Evolutionary conservation across 2,797 vertebrate species (phyloP).

Genomic region (Scyliorhinus canicula): DNA sequence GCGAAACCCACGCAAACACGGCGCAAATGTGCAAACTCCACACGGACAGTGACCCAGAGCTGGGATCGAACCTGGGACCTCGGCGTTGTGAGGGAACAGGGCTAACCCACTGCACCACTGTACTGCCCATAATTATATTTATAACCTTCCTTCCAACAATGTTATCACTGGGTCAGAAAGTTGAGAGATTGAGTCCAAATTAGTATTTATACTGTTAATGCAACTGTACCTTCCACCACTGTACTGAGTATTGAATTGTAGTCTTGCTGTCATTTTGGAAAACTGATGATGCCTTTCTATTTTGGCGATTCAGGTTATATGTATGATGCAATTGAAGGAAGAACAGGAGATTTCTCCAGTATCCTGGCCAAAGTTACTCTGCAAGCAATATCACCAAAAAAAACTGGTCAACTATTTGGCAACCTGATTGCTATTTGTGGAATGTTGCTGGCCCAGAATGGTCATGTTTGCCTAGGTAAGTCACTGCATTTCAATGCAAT

Average conservation of each 20-base stretch:
- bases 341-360: neutral
- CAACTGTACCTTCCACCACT: neutral
- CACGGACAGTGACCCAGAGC: too few relatives aligned
- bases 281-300: neutral
- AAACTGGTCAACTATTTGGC: neutral
- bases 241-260: neutral
- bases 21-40: too few relatives aligned
- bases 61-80: too few relatives aligned
- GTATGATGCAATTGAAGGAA: neutral
- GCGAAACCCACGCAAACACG: too few relatives aligned
- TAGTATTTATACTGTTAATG: neutral
- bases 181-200: neutral
- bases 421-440: neutral
- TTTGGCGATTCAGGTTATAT: neutral
- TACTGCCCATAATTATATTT: too few relatives aligned
- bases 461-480: neutral
- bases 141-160: neutral
- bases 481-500: neutral
- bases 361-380: neutral
- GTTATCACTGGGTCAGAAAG: neutral
- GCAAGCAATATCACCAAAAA: neutral
- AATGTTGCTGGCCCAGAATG: neutral
- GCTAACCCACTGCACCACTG: too few relatives aligned
- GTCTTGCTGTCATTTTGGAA: neutral
- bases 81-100: too few relatives aligned